Percentiles rank a stretch among this genome's conserved stretches.
Evolutionary conservation across 2,113 vertebrate species (phyloP).

Genomic region (Hystrix cristata): DNA sequence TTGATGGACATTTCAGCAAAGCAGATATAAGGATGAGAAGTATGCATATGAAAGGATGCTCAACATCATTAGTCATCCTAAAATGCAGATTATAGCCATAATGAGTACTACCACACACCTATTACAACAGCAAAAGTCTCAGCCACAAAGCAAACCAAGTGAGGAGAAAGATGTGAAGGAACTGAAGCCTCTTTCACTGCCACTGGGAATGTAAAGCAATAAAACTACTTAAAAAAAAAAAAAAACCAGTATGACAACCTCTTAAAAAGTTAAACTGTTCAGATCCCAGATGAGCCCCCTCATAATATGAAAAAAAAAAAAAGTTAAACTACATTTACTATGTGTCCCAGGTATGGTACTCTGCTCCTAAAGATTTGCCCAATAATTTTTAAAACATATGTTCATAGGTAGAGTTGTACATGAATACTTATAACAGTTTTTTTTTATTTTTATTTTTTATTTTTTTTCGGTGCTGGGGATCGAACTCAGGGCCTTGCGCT

Average conservation of each 20-base stretch:
- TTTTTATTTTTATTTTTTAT: not conserved
- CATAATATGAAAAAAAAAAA: no score
- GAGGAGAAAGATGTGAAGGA: not conserved
- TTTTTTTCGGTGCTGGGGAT: no score
- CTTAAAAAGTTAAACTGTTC: not conserved
- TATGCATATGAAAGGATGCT: not conserved
- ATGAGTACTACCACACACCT: rapidly evolving
- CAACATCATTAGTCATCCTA: not conserved
- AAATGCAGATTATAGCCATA: not conserved
- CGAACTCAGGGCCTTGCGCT: no score
- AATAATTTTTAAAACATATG: not conserved
- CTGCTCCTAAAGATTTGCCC: not conserved
- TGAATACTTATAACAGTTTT: not conserved
- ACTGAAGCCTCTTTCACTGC: no score
- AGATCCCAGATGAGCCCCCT: no score
- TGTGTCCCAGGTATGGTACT: not conserved
- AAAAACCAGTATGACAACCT: not conserved
- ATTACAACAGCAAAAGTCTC: not conserved
- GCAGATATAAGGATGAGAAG: not conserved
- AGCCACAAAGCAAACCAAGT: not conserved
- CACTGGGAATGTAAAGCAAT: no score
- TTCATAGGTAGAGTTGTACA: not conserved
- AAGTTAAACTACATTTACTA: not conserved
- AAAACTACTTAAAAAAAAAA: not conserved
- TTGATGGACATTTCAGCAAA: not conserved